Percentiles rank a stretch among this genome's conserved stretches.
Evolutionary conservation across 2,797 vertebrate species (phyloP).

Genomic region (Muraenolepis orangiensis): DNA sequence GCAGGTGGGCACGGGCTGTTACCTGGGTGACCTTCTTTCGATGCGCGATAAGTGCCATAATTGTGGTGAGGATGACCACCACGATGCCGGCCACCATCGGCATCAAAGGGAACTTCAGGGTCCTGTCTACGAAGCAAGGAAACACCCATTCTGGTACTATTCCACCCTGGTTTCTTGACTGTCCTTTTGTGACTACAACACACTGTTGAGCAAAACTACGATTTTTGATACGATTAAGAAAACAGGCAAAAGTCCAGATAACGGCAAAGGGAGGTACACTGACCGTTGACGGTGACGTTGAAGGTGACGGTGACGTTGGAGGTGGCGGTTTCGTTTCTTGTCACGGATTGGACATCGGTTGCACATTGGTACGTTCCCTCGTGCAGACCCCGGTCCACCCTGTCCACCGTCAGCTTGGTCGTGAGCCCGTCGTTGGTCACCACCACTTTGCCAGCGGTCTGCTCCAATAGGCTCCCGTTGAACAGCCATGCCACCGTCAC

Average conservation of each 20-base stretch:
- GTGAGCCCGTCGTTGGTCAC: constrained; percentile 67
- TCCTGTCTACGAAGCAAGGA: constrained; percentile 70
- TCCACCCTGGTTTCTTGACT: not conserved
- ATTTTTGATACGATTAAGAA: too few relatives aligned
- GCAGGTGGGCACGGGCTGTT: constrained; percentile 15
- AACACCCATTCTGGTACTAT: not conserved
- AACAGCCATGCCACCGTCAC: constrained; percentile 75
- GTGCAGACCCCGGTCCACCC: constrained; percentile 63
- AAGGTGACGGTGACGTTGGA: too few relatives aligned
- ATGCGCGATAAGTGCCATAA: constrained; percentile 79
- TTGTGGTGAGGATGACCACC: constrained; percentile 72
- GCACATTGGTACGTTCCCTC: constrained; percentile 77
- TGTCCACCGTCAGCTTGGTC: constrained; percentile 59
- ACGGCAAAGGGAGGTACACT: not conserved
- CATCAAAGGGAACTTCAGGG: constrained; percentile 67
- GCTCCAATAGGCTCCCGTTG: constrained; percentile 59
- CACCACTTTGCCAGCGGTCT: constrained; percentile 45
- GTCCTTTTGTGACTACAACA: not conserved
- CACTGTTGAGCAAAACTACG: too few relatives aligned
- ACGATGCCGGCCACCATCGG: constrained; percentile 81
- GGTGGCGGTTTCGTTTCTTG: too few relatives aligned
- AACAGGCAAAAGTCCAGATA: not conserved
- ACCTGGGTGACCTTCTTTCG: constrained; percentile 72
- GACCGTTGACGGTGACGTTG: constrained; percentile 74
- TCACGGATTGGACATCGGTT: too few relatives aligned